A percentile compares a stretch with the other conserved stretches of the same genome.
Evolutionary conservation across 2,888 invertebrate species (phyloP).

Genomic region (Cabera pusaria): DNA sequence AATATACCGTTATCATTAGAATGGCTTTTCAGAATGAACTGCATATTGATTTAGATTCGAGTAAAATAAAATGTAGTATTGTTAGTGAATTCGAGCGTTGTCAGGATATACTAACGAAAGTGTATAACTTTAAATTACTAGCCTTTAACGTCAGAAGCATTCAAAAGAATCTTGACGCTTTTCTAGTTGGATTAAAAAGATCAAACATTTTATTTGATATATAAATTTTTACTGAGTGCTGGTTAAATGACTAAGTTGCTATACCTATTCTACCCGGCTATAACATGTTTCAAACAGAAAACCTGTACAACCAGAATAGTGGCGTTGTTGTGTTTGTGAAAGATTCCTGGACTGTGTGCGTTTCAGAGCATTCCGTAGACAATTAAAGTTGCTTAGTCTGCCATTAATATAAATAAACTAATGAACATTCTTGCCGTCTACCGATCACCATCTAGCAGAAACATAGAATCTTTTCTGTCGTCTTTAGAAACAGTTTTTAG

Average conservation of each 20-base stretch:
- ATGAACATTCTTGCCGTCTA: slow-evolving; percentile 1
- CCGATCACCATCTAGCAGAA: slow-evolving; percentile 2
- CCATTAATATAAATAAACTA: background rate
- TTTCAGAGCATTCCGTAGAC: background rate
- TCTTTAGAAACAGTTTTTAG: slow-evolving; percentile 1
- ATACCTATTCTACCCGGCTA: background rate
- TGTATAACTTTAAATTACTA: slow-evolving; percentile 4
- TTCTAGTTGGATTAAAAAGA: background rate
- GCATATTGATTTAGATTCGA: no score
- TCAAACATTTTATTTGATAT: background rate
- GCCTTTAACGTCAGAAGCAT: slow-evolving; percentile 2
- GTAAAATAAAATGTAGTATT: no score
- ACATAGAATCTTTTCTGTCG: background rate
- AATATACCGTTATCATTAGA: no score
- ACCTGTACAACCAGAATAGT: background rate
- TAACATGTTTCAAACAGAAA: slow-evolving; percentile 1
- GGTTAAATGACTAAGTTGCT: background rate
- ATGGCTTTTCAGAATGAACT: no score
- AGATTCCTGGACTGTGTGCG: background rate
- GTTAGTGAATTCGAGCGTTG: no score
- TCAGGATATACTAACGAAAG: no score
- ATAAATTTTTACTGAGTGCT: slow-evolving; percentile 1
- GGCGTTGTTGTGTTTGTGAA: background rate
- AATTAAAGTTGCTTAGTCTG: background rate
- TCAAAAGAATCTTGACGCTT: background rate